phyloP scores from a whole-genome alignment of 2,797 vertebrate genomes.

The Myoxocephalus aenaeus region DNA sequence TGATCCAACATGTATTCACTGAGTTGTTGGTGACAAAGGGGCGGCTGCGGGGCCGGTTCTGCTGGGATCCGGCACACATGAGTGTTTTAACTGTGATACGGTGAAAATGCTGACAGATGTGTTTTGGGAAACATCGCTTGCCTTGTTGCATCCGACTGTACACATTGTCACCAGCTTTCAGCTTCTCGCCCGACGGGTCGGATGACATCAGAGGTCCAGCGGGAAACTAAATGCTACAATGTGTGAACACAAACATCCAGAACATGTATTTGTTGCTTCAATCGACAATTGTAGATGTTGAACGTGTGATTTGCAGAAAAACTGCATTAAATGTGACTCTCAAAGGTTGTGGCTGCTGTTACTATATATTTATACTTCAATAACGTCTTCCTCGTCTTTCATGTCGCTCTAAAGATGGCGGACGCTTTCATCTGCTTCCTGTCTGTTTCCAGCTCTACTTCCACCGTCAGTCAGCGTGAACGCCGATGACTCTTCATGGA shows the following conservation, averaged over 20 bases:
- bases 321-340: neutral
- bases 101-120: neutral
- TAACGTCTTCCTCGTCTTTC: constrained; percentile 20
- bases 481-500: constrained; percentile 63
- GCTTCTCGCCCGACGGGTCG: neutral
- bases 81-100: neutral
- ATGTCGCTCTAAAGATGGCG: constrained; percentile 25
- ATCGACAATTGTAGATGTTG: neutral
- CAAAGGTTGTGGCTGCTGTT: neutral
- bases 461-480: constrained; percentile 50
- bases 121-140: neutral
- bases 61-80: neutral
- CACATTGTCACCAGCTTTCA: neutral
- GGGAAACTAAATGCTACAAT: neutral
- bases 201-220: neutral
- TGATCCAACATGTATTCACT: too few relatives aligned
- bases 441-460: constrained; percentile 50
- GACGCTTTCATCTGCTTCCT: constrained; percentile 47
- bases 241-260: neutral
- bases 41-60: too few relatives aligned
- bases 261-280: neutral
- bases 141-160: neutral
- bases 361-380: neutral
- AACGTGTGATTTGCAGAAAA: constrained; percentile 14
- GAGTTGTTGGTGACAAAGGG: too few relatives aligned